phyloP scores from a whole-genome alignment of 1,140 invertebrate species.

The Caenorhabditis tropicalis region DNA sequence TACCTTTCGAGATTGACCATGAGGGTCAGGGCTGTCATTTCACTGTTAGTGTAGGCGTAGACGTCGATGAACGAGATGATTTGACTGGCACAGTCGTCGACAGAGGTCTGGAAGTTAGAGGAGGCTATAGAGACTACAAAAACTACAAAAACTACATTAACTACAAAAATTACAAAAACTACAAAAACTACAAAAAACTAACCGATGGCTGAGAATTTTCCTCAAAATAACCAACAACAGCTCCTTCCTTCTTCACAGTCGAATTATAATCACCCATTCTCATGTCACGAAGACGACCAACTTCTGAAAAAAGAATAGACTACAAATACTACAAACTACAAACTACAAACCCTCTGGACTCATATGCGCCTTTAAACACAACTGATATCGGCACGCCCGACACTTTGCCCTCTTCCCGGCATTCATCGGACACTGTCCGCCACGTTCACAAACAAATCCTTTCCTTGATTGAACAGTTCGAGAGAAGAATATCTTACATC shows the following conservation, averaged over 20 bases:
- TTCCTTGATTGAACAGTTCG: neutral
- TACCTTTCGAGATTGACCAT: neutral
- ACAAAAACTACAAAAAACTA: no score
- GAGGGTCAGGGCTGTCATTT: neutral
- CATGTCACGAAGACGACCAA: conserved; percentile 12
- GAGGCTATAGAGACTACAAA: no score
- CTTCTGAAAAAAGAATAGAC: neutral
- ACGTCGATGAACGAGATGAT: neutral
- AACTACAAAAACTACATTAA: no score
- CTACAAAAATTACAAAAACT: no score
- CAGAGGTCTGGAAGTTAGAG: neutral
- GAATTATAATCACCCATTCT: neutral
- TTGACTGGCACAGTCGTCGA: neutral
- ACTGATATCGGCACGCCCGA: conserved; percentile 9
- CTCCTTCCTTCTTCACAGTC: neutral
- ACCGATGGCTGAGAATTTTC: conserved; percentile 13
- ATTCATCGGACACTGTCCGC: conserved; percentile 10
- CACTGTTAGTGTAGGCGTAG: neutral
- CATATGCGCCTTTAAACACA: conserved; percentile 30
- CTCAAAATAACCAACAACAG: neutral
- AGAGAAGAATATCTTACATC: conserved; percentile 21
- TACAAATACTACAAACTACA: neutral
- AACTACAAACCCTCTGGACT: neutral
- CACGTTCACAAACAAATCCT: conserved; percentile 5
- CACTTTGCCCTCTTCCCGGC: conserved; percentile 8